Evolutionary conservation across 2,888 invertebrate genomes (phyloP), one percentile per base, ranked within the genome.

Genomic region (Lithophane socia): DNA sequence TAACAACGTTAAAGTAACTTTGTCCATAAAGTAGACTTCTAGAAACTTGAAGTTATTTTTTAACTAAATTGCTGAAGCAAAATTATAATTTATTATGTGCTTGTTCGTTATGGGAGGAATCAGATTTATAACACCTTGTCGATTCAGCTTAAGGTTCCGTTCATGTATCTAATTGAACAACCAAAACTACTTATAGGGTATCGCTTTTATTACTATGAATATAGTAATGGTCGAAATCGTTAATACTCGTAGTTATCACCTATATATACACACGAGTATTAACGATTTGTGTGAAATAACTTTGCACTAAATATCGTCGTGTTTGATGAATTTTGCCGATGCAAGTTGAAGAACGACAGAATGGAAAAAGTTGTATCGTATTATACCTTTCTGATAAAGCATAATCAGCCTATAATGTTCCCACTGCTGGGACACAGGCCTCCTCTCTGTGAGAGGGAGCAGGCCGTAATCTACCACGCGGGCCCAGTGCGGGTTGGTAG

Each of bases 1-100:
- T 82, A 82, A 58, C 29, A 65, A 21, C 21, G 44, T 47, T 61
- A 21, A 44, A 47, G 7, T 69, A 64, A 54, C 58, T 68, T 47
- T 18, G 21, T 54, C 58, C 16, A 60, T 69, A 69, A 65, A 71
- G 21, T 69, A 65, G 18, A 42, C 37, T 60, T 60, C 16, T 47
- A 64, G 29, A 58, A 29, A 56, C 37, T 52, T n/a, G 8, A 49
- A n/a, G 37, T 8, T 56, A 65, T 56, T 60, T 69, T 61, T 21
- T 1, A 56, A 65, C 12, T 13, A 5, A 65, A 65, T 69, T 37
- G 0, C 16, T 9, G 24, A 60, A 54, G 21, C 13, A 13, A 44
- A 21, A 13, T 58, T 44, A 16, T 21, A 44, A 21, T 77, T 56
- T 42, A 56, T 68, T 42, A 29, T 68, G 4, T 21, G 3, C 16